A percentile compares a stretch with the other conserved stretches of the same genome.
These are phyloP conservation scores for Anser cygnoides DNA, from an alignment of 2,113 vertebrate genomes.

Conservation along the genomic window DNA sequence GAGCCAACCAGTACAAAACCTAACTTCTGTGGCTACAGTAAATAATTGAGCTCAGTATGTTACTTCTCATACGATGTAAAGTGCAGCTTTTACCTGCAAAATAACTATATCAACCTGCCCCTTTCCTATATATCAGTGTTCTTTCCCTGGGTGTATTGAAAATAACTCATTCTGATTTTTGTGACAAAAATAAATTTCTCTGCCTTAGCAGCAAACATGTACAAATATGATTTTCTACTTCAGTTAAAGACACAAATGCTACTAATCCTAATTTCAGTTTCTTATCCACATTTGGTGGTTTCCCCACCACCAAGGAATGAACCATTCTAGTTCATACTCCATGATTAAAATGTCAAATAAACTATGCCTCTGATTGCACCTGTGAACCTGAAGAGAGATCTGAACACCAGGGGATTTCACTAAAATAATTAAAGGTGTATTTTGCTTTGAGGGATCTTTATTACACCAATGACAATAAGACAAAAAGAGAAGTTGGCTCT, in stretches of 20 bases:
- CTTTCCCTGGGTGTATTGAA: not conserved
- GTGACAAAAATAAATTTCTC: not conserved
- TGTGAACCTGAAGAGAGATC: not conserved
- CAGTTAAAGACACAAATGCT: not conserved
- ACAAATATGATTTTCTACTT: not conserved
- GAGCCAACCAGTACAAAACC: not conserved
- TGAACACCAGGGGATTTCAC: not conserved
- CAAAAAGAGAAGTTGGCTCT: not conserved
- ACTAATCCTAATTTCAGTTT: not conserved
- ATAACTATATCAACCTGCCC: not conserved
- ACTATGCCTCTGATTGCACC: not conserved
- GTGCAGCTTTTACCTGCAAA: not conserved
- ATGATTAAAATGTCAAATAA: not conserved
- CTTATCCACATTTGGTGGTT: not conserved
- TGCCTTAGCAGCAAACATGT: not conserved
- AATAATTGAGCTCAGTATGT: not conserved
- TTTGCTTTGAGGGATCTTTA: conserved; percentile 12
- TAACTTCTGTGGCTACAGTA: not conserved
- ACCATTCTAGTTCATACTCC: not conserved
- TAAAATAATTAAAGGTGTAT: not conserved
- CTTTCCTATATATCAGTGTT: not conserved
- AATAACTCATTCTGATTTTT: not conserved
- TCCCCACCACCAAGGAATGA: not conserved
- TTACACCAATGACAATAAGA: not conserved
- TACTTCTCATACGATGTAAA: not conserved